phyloP scores from a whole-genome alignment of 2,113 vertebrate species.

The Chlamydotis undulata region DNA sequence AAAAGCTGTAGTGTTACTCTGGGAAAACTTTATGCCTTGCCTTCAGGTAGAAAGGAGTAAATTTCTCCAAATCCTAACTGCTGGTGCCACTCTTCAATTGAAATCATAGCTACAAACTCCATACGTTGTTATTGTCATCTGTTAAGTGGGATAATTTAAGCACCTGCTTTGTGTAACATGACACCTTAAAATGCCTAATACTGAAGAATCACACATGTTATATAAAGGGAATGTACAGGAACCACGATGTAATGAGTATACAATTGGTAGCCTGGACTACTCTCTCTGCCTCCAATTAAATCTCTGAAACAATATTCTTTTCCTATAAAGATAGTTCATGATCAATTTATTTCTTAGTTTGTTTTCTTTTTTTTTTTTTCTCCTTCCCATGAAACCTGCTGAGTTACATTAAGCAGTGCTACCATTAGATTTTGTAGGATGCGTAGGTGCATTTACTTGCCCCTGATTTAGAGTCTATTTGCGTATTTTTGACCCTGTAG shows the following conservation, averaged over 20 bases:
- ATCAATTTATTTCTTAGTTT: background rate
- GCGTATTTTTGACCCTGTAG: background rate
- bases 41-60: background rate
- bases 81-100: background rate
- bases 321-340: background rate
- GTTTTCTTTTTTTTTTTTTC: background rate
- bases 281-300: background rate
- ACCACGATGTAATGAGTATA: background rate
- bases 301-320: background rate
- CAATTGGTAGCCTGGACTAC: fast-evolving
- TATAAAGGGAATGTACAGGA: background rate
- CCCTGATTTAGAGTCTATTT: background rate
- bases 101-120: background rate
- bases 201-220: background rate
- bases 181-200: background rate
- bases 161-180: background rate
- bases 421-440: background rate
- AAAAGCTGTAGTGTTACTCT: background rate
- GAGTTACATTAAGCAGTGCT: background rate
- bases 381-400: background rate
- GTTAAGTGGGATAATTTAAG: background rate
- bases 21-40: background rate
- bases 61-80: background rate
- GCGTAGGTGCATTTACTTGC: background rate
- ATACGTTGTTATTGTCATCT: background rate